Evolutionary conservation across 1,140 invertebrate species (phyloP), one percentile per base, ranked within the genome.

Genomic region (Rhagoletis pomonella): DNA sequence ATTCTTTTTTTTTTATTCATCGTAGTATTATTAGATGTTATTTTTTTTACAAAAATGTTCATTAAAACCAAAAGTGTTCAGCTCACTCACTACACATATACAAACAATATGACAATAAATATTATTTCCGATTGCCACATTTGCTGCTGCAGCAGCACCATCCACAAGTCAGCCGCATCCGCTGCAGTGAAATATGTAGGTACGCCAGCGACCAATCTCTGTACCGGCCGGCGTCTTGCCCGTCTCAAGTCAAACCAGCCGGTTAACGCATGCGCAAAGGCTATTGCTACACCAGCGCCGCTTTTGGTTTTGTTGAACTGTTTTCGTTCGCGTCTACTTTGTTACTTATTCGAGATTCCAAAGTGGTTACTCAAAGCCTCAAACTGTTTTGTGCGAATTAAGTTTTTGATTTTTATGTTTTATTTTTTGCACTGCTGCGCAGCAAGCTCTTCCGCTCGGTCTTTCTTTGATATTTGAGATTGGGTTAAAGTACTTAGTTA

Each of bases 291-390:
- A 19, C 44, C 7, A 6, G 44, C n/a, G 39, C 5, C 19, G 60
- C 4, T 17, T 62, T 62, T 62, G 29, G 50, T 81, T 42, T 81
- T 50, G 3, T 19, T 19, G 6, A 58, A 6, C 47, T 55, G 0
- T 3, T 55, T 55, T 55, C n/a, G 7, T 29, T 29, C 3, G 4
- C 9, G 29, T 19, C 29, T 67, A 4, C 64, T 50, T 81, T 47
- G 10, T 81, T 81, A 19, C 19, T 81, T 55, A 7, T 29, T 19
- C 42, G 73, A 55, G 44, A 81, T 81, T 81, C 73, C 73, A 81
- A 29, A 47, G 73, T 10, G 47, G 47, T 81, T 81, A 81, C 47
- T 50, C 47, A 73, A 47, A 10, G 29, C 19, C 29, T 10, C 50
- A 62, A 62, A 62, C 60, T 62, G 60, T n/a, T 62, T 62, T 4